Conservation (phyloP, 2,797 vertebrate genomes). For the Clarias laeviceps region DNA sequence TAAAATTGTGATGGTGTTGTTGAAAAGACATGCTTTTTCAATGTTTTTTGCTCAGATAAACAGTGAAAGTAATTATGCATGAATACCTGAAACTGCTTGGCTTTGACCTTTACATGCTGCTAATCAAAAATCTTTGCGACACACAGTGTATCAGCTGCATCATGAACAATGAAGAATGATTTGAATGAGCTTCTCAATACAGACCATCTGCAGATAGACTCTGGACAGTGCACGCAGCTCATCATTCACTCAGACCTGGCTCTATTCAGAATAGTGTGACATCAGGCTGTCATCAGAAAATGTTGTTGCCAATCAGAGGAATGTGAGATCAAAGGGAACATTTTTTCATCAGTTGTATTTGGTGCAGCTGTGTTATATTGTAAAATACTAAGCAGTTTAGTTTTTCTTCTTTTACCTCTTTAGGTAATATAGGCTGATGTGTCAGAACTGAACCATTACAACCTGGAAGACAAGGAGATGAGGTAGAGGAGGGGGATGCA, state of each 20-base stretch:
- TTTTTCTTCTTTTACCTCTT: constrained; percentile 41
- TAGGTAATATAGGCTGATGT: constrained; percentile 67
- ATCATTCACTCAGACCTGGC: neutral
- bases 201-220: constrained; percentile 38
- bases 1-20: neutral
- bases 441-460: constrained; percentile 58
- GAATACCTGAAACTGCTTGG: constrained; percentile 11
- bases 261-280: constrained; percentile 15
- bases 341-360: neutral
- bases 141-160: neutral
- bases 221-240: neutral
- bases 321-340: neutral
- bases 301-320: neutral
- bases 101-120: constrained; percentile 14
- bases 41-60: neutral
- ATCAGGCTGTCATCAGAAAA: constrained; percentile 14
- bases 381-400: no score
- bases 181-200: constrained; percentile 28
- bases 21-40: neutral
- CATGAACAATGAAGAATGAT: constrained; percentile 34
- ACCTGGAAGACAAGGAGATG: neutral
- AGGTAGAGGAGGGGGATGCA: constrained; percentile 40
- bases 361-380: constrained; percentile 49
- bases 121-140: constrained; percentile 31
- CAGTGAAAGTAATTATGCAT: constrained; percentile 23